Base-by-base conservation (phyloP, 2,797 vertebrate species). In the Petrocephalus schoutedeni region DNA sequence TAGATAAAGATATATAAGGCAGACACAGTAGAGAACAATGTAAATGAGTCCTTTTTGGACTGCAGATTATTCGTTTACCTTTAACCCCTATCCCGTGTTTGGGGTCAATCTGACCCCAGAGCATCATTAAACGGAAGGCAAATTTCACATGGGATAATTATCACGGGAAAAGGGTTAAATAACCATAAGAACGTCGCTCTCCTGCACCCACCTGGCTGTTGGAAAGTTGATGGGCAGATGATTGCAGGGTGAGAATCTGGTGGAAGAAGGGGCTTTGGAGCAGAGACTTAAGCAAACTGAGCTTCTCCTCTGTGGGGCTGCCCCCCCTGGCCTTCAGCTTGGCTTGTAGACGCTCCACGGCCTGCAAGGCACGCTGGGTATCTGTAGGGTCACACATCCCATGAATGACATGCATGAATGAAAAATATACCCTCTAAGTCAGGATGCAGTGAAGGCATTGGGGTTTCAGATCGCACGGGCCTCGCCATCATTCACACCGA, bases 201-300 rank as follows among this genome's bases (percentile, higher is more conserved):
- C n/a, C 28, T n/a, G 28, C 23, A 83, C 77, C 59, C 74, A 96
- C 96, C 94, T 95, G 95, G 87, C 96, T 94, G 92, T 93, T 94
- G 87, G 94, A 89, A 28, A 16, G 28, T 32, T 96, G 96, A 88
- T 95, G 96, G 91, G 96, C 93, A 16, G 97, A 95, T 89, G 96
- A 95, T 94, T 98, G 98, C 90, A 98, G 95, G 90, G 91, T 95
- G 89, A 99, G 94, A 90, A 99, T 98, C 86, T 98, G 98, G 90
- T 96, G 97, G 93, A 99, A 99, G 86, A 99, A 96, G n/a, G 98
- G 97, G 93, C 97, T 99, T 94, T 98, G 97, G 86, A 99, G 94
- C 84, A 99, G 97, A 7, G 96, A 97, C 92, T 96, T 98, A 3
- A 99, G 92, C 86, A 99, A 93, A 88, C 91, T 96, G 86, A 99